phyloP scores from a whole-genome alignment of 2,797 vertebrate species.

The Fratercula arctica region DNA sequence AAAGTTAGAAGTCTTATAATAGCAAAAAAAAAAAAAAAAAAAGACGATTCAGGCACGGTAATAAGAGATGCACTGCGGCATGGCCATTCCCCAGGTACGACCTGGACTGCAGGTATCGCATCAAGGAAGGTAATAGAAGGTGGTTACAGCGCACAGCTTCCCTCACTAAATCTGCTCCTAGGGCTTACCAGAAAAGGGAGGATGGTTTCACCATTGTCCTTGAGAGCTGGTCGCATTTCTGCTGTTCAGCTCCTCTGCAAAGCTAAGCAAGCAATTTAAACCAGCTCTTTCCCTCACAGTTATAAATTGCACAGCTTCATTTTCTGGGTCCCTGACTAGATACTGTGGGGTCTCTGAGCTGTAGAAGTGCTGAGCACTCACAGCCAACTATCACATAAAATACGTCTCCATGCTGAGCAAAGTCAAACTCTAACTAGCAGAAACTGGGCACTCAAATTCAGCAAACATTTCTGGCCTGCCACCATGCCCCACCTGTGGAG shows the following conservation, averaged over 20 bases:
- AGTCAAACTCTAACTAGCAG: background rate
- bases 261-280: constrained; percentile 40
- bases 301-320: constrained; percentile 21
- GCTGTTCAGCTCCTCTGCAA: background rate
- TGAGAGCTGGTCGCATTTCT: constrained; percentile 32
- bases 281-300: background rate
- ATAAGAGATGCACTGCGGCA: background rate
- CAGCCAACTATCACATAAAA: background rate
- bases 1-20: background rate
- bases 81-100: background rate
- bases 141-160: background rate
- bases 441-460: background rate
- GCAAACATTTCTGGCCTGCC: background rate
- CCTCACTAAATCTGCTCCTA: background rate
- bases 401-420: background rate
- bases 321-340: constrained; percentile 5
- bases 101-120: background rate
- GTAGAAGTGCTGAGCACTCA: constrained; percentile 22
- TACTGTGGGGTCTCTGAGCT: background rate
- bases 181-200: background rate
- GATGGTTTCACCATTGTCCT: background rate
- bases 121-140: background rate
- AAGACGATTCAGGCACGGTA: background rate
- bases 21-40: background rate
- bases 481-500: background rate